Evolutionary conservation across 1,140 invertebrate genomes (phyloP), one percentile per base, ranked within the genome.

Genomic region (Frieseomelitta varia): DNA sequence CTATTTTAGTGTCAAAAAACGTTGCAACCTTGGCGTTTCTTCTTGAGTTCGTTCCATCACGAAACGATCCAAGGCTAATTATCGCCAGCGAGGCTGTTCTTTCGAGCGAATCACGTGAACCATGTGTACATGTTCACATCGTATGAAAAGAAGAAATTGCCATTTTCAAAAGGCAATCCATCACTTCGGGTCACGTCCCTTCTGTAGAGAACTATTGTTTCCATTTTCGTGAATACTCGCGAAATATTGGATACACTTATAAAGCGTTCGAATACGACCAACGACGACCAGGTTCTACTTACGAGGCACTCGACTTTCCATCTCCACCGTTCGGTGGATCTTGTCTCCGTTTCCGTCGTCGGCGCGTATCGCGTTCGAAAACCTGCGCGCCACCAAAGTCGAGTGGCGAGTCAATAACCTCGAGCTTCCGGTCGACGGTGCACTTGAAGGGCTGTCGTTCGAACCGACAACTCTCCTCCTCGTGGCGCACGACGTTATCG

Each of bases 321-420:
- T 47, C 39, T 6, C 39, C 39, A 47, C 6, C 8, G 39, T 8
- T 47, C 39, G 8, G 39, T 47, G 65, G 47, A 34, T 71, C 69
- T 58, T 68, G 30, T 58, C 58, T 53, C 19, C 53, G 78, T 34
- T 67, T 53, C 68, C 77, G 65, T 83, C 68, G 39, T 72, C 47
- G 68, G 47, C 81, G 88, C 87, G 85, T 85, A 84, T 86, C 39
- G 39, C 39, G 39, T 8, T 47, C 39, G 39, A 47, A 47, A 47
- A 47, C 39, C 39, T 61, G 65, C 53, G n/a, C 51, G 17, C 65
- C 56, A n/a, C 2, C 76, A 39, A 78, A 79, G 91, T 93, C 88
- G 91, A 94, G 92, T 94, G 93, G 91, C 92, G 92, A 94, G 93
- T 94, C 93, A 94, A 94, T 94, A 94, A 93, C 92, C 91, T 89